Conservation (phyloP, 2,113 vertebrate genomes). For the Andinoacara biseriatus region DNA sequence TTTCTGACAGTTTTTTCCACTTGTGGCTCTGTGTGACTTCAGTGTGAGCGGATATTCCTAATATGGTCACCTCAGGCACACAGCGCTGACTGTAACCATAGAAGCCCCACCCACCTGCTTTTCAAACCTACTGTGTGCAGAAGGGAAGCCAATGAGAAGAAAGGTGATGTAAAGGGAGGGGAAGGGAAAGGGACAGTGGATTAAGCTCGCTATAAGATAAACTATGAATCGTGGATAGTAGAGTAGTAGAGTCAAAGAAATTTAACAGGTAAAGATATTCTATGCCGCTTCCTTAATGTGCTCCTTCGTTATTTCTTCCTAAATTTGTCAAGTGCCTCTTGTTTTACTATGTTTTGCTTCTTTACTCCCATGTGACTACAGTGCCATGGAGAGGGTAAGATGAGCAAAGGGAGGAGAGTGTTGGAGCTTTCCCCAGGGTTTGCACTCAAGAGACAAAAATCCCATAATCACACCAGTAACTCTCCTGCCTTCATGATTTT, state of each 20-base stretch:
- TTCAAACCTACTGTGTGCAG: not conserved
- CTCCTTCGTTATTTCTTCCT: not conserved
- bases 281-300: not conserved
- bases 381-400: not conserved
- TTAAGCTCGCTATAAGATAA: not conserved
- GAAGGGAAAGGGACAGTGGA: not conserved
- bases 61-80: not conserved
- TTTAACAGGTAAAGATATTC: no score
- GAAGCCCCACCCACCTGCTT: not conserved
- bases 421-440: constrained; percentile 13
- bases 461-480: not conserved
- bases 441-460: constrained; percentile 37
- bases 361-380: not conserved
- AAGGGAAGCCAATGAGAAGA: not conserved
- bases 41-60: not conserved
- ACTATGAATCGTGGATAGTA: not conserved
- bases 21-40: not conserved
- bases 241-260: not conserved
- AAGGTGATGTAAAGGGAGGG: not conserved
- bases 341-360: constrained; percentile 3
- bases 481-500: constrained; percentile 23
- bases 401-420: not conserved
- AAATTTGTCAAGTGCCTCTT: not conserved
- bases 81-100: not conserved
- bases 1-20: not conserved